Percentiles rank a stretch among this genome's conserved stretches.
These are phyloP conservation scores for Amiota communis DNA, from an alignment of 2,888 invertebrate species.

Conservation along the genomic window DNA sequence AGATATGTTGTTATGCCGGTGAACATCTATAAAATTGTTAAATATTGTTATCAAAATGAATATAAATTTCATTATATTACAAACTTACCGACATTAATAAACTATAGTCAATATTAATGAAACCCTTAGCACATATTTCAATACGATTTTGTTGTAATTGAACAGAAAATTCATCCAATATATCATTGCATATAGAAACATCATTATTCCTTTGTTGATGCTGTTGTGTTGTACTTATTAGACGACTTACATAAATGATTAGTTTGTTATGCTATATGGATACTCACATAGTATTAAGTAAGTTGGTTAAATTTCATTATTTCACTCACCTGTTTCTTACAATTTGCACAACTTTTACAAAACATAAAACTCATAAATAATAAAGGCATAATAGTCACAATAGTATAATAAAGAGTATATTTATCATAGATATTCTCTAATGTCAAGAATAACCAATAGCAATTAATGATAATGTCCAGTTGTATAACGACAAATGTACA, in stretches of 20 bases:
- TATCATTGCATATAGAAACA: constrained; percentile 23
- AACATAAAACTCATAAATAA: background rate
- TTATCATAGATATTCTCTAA: background rate
- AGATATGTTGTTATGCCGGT: constrained; percentile 3
- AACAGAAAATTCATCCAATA: constrained; percentile 25
- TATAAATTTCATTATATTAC: background rate
- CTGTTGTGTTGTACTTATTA: background rate
- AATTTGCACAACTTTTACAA: constrained; percentile 10
- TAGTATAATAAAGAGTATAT: background rate
- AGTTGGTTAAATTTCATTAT: no score
- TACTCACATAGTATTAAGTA: no score
- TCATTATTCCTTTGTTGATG: background rate
- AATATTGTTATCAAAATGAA: background rate
- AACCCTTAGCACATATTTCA: constrained; percentile 22
- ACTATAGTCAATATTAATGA: constrained; percentile 9
- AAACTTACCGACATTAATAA: constrained; percentile 24
- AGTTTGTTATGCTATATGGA: background rate
- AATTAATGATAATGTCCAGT: constrained; percentile 18
- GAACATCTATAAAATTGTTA: constrained; percentile 21
- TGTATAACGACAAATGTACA: constrained; percentile 1
- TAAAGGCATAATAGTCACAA: background rate
- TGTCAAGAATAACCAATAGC: constrained; percentile 28
- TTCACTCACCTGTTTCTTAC: constrained; percentile 9
- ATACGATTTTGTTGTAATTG: constrained; percentile 25
- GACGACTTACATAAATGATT: background rate